Conservation (phyloP, 2,888 invertebrate species). For the Meteorus colon region DNA sequence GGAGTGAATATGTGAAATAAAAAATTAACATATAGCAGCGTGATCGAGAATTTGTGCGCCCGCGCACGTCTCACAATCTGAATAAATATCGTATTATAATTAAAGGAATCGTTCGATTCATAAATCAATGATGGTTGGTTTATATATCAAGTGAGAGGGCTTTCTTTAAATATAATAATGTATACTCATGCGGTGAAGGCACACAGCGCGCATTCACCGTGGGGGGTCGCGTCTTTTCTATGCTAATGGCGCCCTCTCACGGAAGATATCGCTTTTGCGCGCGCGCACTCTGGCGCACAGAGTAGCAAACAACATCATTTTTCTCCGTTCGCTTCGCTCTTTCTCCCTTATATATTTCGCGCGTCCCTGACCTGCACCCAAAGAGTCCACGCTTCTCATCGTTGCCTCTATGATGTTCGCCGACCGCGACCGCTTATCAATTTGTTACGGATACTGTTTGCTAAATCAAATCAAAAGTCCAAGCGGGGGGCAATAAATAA, state of each 20-base stretch:
- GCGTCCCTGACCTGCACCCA: constrained; percentile 67
- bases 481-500: constrained; percentile 66
- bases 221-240: constrained; percentile 67
- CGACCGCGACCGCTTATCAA: constrained; percentile 71
- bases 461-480: constrained; percentile 67
- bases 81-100: constrained; percentile 74
- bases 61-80: constrained; percentile 62
- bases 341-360: constrained; percentile 48
- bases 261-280: constrained; percentile 56
- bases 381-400: constrained; percentile 40
- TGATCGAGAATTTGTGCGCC: constrained; percentile 67
- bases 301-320: constrained; percentile 46
- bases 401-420: constrained; percentile 66
- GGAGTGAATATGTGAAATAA: constrained; percentile 48
- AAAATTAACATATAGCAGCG: constrained; percentile 71
- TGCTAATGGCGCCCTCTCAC: constrained; percentile 73
- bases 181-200: constrained; percentile 57
- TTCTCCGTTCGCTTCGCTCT: constrained; percentile 6
- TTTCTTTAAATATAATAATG: constrained; percentile 67
- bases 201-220: constrained; percentile 61
- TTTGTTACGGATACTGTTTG: constrained; percentile 72
- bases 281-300: constrained; percentile 37
- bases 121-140: constrained; percentile 72
- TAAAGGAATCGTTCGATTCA: constrained; percentile 72
- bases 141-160: constrained; percentile 67